A percentile compares a stretch with the other conserved stretches of the same genome.
phyloP scores from a whole-genome alignment of 2,888 invertebrate species.

The Hemicrepidius hirtus region DNA sequence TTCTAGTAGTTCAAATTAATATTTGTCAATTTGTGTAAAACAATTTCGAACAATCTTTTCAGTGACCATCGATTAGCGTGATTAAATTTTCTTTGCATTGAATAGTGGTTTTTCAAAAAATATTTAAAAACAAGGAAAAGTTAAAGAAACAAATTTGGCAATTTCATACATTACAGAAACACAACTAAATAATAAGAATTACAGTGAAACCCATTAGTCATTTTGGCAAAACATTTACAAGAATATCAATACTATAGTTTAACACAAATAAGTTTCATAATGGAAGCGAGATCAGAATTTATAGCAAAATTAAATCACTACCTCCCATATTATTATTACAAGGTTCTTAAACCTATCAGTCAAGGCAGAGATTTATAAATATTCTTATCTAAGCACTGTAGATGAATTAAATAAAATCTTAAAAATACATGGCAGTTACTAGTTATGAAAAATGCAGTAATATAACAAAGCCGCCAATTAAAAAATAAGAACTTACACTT shows the following conservation, averaged over 20 bases:
- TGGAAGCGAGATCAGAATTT: constrained; percentile 51
- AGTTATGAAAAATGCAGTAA: constrained; percentile 36
- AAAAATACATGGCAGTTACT: constrained; percentile 42
- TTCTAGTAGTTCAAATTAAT: too few relatives aligned
- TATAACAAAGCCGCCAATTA: constrained; percentile 42
- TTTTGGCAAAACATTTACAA: constrained; percentile 50
- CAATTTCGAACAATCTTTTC: too few relatives aligned
- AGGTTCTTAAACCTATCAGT: constrained; percentile 48
- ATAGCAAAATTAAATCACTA: constrained; percentile 40
- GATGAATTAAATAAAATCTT: constrained; percentile 27
- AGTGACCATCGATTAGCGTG: too few relatives aligned
- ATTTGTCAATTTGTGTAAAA: too few relatives aligned
- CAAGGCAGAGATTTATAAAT: constrained; percentile 44
- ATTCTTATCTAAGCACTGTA: constrained; percentile 36
- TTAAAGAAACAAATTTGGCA: not conserved
- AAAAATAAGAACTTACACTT: constrained; percentile 17
- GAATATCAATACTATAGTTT: constrained; percentile 40
- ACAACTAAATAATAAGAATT: not conserved
- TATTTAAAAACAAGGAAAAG: not conserved
- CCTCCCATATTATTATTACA: constrained; percentile 39
- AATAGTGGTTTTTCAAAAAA: not conserved
- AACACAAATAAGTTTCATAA: constrained; percentile 42
- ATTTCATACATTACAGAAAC: not conserved
- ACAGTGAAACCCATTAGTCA: constrained; percentile 22
- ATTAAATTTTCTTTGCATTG: too few relatives aligned